Conservation (phyloP, 2,888 invertebrate species). For the Ceramica pisi region DNA sequence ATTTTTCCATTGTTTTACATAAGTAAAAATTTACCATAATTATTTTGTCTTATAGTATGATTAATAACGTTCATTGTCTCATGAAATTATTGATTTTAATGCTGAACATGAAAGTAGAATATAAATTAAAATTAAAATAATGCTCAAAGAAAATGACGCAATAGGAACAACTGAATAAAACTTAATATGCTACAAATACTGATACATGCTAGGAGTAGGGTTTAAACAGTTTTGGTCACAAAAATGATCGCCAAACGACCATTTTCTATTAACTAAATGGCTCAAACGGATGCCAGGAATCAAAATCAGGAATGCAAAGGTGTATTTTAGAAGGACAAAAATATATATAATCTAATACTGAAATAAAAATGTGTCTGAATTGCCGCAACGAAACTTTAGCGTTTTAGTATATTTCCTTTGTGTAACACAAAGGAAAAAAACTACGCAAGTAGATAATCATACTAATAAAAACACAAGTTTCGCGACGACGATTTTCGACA, state of each 20-base stretch:
- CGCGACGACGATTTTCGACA: slow-evolving; percentile 36
- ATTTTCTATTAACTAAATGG: slow-evolving; percentile 76
- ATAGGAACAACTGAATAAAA: slow-evolving; percentile 86
- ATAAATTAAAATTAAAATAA: slow-evolving; percentile 57
- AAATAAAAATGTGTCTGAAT: slow-evolving; percentile 58
- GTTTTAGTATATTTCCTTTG: background rate
- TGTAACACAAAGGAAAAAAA: background rate
- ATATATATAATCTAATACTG: slow-evolving; percentile 80
- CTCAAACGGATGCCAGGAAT: slow-evolving; percentile 79
- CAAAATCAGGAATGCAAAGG: slow-evolving; percentile 82
- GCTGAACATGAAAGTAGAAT: slow-evolving; percentile 49
- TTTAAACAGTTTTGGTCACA: slow-evolving; percentile 78
- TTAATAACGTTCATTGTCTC: background rate
- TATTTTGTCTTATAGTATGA: background rate
- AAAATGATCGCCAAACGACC: slow-evolving; percentile 64
- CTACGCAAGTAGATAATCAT: background rate
- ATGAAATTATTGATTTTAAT: slow-evolving; percentile 11
- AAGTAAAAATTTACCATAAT: background rate
- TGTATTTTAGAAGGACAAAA: slow-evolving; percentile 70
- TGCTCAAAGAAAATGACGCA: slow-evolving; percentile 66
- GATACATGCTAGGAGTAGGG: slow-evolving; percentile 85
- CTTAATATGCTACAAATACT: slow-evolving; percentile 87
- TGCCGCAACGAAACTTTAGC: slow-evolving; percentile 5
- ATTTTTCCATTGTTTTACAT: background rate
- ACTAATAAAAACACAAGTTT: slow-evolving; percentile 11